phyloP scores from a whole-genome alignment of 2,888 invertebrate genomes.

The Mystacides longicornis region DNA sequence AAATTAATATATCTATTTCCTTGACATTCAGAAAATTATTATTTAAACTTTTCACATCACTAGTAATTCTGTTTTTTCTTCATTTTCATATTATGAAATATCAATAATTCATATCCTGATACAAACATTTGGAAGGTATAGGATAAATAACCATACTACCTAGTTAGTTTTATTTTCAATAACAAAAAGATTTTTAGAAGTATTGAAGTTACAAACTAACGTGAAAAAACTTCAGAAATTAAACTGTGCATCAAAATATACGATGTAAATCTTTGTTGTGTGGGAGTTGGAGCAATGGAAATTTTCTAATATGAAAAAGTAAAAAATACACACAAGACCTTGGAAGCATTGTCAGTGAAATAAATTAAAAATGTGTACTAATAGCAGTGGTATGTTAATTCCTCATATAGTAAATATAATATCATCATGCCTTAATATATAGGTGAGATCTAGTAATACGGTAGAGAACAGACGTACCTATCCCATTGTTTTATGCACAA shows the following conservation, averaged over 20 bases:
- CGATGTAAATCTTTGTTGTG: no score
- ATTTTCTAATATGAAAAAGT: neutral
- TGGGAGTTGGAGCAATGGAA: neutral
- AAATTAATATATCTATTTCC: no score
- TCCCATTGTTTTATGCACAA: conserved; percentile 23
- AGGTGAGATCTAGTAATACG: neutral
- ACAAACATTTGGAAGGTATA: neutral
- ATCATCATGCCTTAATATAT: neutral
- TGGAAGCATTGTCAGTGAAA: neutral
- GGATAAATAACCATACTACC: no score
- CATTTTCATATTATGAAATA: no score
- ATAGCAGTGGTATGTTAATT: conserved; percentile 9
- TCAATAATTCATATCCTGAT: neutral
- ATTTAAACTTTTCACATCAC: no score
- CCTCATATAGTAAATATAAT: conserved; percentile 13
- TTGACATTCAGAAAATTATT: no score
- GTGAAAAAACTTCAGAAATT: no score
- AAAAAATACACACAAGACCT: neutral
- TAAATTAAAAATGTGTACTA: neutral
- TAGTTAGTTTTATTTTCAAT: no score
- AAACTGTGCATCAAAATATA: no score
- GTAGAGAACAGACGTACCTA: conserved; percentile 18
- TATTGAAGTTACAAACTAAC: no score
- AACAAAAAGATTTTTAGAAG: no score
- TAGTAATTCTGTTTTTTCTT: no score